A percentile compares a stretch with the other conserved stretches of the same genome.
phyloP scores from a whole-genome alignment of 2,888 invertebrate genomes.

The Drosophila leonis region DNA sequence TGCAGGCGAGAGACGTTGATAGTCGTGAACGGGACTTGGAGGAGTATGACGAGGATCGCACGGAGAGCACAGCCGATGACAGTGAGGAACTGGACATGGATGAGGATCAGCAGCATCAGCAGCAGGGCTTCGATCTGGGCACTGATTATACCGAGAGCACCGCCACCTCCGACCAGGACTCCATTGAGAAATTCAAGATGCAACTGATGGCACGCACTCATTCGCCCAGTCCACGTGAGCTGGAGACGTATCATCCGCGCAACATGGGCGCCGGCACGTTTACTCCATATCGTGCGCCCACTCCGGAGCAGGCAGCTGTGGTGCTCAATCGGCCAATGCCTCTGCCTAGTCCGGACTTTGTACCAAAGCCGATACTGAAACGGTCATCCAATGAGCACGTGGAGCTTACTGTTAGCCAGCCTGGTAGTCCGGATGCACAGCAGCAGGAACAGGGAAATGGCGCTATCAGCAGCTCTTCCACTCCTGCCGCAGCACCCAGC shows the following conservation, averaged over 20 bases:
- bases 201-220: slow-evolving; percentile 83
- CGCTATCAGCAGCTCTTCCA: background rate
- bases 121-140: slow-evolving; percentile 86
- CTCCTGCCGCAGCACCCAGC: slow-evolving; percentile 12
- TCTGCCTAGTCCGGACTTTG: slow-evolving; percentile 89
- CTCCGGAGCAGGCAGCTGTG: slow-evolving; percentile 87
- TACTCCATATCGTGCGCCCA: slow-evolving; percentile 84
- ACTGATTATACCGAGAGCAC: slow-evolving; percentile 89
- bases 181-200: slow-evolving; percentile 85
- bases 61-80: slow-evolving; percentile 82
- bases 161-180: slow-evolving; percentile 86
- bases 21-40: slow-evolving; percentile 53
- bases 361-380: slow-evolving; percentile 93
- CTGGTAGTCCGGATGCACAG: slow-evolving; percentile 54
- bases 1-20: slow-evolving; percentile 38
- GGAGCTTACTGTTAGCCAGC: slow-evolving; percentile 66
- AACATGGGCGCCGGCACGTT: slow-evolving; percentile 86
- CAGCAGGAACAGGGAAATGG: slow-evolving; percentile 16
- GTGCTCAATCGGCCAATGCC: slow-evolving; percentile 88
- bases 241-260: slow-evolving; percentile 90
- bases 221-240: slow-evolving; percentile 86
- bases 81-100: slow-evolving; percentile 73
- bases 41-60: slow-evolving; percentile 62
- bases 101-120: slow-evolving; percentile 50
- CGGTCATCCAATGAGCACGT: slow-evolving; percentile 86